A percentile compares a stretch with the other conserved stretches of the same genome.
Evolutionary conservation across 2,888 invertebrate genomes (phyloP).

Genomic region (Xanthostigma xanthostigma): DNA sequence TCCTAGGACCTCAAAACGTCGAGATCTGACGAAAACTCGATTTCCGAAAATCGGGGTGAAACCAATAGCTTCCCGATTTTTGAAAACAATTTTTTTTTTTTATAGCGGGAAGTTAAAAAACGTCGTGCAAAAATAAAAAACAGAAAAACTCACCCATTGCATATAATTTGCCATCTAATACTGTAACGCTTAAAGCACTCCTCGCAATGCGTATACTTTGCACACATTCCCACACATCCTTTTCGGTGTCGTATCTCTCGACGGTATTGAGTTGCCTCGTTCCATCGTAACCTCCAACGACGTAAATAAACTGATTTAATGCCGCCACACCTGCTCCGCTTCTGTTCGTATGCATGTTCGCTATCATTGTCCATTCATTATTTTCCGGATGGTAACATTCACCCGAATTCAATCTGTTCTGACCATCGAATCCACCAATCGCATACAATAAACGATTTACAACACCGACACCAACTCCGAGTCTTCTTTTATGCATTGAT

Average conservation of each 20-base stretch:
- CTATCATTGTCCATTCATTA: conserved; percentile 71
- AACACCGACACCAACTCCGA: conserved; percentile 68
- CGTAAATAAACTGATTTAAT: conserved; percentile 74
- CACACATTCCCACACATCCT: conserved; percentile 62
- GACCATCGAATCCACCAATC: conserved; percentile 81
- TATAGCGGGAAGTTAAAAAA: too few species aligned
- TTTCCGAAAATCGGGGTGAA: too few species aligned
- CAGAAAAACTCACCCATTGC: conserved; percentile 53
- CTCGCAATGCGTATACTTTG: conserved; percentile 64
- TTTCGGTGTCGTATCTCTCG: conserved; percentile 77
- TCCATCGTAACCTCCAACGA: conserved; percentile 92
- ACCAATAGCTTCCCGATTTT: too few species aligned
- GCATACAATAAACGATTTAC: conserved; percentile 67
- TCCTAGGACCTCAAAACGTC: too few species aligned
- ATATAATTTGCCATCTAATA: conserved; percentile 73
- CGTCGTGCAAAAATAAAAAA: not conserved
- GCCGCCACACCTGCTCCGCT: conserved; percentile 81
- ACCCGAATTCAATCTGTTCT: conserved; percentile 55
- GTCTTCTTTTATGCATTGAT: conserved; percentile 58
- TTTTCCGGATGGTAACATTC: conserved; percentile 92
- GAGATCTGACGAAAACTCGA: too few species aligned
- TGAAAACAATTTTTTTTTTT: too few species aligned
- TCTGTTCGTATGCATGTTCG: conserved; percentile 60
- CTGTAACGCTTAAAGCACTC: conserved; percentile 77
- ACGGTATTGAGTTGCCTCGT: conserved; percentile 65